Evolutionary conservation across 2,888 invertebrate species (phyloP).

Genomic region (Conistra vaccinii): DNA sequence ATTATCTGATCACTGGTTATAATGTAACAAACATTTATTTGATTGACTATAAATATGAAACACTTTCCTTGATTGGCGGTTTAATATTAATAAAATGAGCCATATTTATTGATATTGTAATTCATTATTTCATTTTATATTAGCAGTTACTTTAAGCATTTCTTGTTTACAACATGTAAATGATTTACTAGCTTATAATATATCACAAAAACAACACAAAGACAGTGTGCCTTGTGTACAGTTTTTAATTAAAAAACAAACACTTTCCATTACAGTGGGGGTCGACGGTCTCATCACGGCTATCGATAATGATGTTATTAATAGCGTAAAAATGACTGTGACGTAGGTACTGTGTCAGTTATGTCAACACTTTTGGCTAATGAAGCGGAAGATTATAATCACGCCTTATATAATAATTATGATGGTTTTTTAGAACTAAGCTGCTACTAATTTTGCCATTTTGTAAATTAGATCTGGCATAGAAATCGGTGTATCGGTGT

Average conservation of each 20-base stretch:
- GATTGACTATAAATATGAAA: not conserved
- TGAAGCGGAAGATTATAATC: not conserved
- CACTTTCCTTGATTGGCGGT: not conserved
- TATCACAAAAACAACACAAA: slow-evolving; percentile 6
- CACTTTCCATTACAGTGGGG: slow-evolving; percentile 46
- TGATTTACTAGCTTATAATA: not conserved
- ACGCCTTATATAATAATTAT: not conserved
- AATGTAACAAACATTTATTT: not conserved
- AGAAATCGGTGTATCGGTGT: not conserved
- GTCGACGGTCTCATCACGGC: slow-evolving; percentile 43
- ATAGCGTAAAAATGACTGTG: slow-evolving; percentile 41
- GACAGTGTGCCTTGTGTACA: not conserved
- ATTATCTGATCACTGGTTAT: no score
- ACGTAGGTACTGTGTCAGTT: not conserved
- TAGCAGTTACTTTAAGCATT: not conserved
- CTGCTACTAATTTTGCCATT: not conserved
- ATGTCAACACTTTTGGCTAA: not conserved
- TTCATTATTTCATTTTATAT: not conserved
- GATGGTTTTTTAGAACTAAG: not conserved
- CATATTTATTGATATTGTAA: not conserved
- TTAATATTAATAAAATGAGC: not conserved
- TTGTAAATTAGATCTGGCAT: not conserved
- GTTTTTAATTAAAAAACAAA: slow-evolving; percentile 49
- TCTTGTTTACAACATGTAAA: slow-evolving; percentile 21
- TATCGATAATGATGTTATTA: slow-evolving; percentile 42